phyloP scores from a whole-genome alignment of 1,140 invertebrate genomes.

The Aphelenchoides avenae region DNA sequence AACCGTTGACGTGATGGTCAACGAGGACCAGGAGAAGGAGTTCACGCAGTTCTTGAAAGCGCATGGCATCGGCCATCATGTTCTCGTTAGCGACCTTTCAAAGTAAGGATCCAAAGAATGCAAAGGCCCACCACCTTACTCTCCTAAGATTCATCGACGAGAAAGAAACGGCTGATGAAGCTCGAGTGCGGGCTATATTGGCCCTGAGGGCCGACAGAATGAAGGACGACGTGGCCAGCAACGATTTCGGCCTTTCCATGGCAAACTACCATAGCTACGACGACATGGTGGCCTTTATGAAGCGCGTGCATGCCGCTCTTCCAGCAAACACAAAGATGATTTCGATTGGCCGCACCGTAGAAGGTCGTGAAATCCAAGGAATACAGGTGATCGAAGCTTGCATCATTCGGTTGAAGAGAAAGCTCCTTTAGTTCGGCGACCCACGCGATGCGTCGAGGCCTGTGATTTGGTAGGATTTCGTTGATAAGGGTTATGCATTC shows the following conservation, averaged over 20 bases:
- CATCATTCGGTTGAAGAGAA: neutral
- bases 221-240: constrained; percentile 2
- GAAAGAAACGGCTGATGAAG: constrained; percentile 16
- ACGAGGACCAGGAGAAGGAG: constrained; percentile 17
- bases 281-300: constrained; percentile 24
- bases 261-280: constrained; percentile 33
- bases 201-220: neutral
- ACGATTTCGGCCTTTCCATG: constrained; percentile 23
- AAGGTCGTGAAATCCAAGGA: constrained; percentile 39
- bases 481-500: constrained; percentile 9
- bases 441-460: constrained; percentile 30
- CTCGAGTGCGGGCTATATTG: too few species aligned
- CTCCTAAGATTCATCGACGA: constrained; percentile 27
- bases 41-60: constrained; percentile 13
- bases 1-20: constrained; percentile 31
- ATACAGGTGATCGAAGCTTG: constrained; percentile 39
- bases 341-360: constrained; percentile 29
- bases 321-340: constrained; percentile 15
- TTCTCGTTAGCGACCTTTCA: constrained; percentile 33
- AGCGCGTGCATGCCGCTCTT: constrained; percentile 13
- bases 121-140: neutral
- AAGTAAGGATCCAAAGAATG: constrained; percentile 14
- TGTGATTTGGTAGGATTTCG: constrained; percentile 56
- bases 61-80: constrained; percentile 18
- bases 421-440: constrained; percentile 36